Percentiles rank a stretch among this genome's conserved stretches.
phyloP scores from a whole-genome alignment of 2,113 vertebrate genomes.

The Noctilio leporinus region DNA sequence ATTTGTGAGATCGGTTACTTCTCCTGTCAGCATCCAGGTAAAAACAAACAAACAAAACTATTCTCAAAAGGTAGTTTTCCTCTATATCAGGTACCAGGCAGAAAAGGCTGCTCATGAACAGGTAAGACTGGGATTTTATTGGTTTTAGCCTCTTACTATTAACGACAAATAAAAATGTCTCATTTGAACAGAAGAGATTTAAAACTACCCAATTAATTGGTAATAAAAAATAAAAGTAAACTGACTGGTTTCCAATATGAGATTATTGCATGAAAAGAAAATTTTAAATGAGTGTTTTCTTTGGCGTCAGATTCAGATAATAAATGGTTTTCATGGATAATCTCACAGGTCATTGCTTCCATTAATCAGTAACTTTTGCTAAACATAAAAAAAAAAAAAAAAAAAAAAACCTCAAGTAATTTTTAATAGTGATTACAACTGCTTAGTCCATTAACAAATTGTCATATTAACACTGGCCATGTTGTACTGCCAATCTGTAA shows the following conservation, averaged over 20 bases:
- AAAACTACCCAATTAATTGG: slow-evolving; percentile 8
- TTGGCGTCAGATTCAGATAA: slow-evolving; percentile 40
- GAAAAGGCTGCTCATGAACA: background rate
- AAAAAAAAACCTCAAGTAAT: slow-evolving; percentile 55
- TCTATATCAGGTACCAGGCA: background rate
- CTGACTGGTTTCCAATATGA: background rate
- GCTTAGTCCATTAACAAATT: slow-evolving; percentile 68
- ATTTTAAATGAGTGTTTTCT: slow-evolving; percentile 14
- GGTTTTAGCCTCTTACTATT: slow-evolving; percentile 27
- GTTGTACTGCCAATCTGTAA: slow-evolving; percentile 53
- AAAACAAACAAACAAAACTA: background rate
- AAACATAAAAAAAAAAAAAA: slow-evolving; percentile 63
- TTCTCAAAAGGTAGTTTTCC: slow-evolving; percentile 11
- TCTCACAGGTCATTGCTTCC: slow-evolving; percentile 55
- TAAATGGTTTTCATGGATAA: slow-evolving; percentile 59
- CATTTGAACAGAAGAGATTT: slow-evolving; percentile 26
- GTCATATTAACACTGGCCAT: slow-evolving; percentile 43
- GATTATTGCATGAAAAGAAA: slow-evolving; percentile 25
- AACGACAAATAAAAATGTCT: slow-evolving; percentile 53
- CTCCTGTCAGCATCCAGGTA: background rate
- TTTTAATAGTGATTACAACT: slow-evolving; percentile 71
- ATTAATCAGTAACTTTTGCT: slow-evolving; percentile 68
- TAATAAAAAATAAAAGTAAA: slow-evolving; percentile 38
- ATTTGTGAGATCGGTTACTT: slow-evolving; percentile 22
- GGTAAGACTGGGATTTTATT: background rate